Evolutionary conservation across 2,888 invertebrate genomes (phyloP).

Genomic region (Xylocampa areola): DNA sequence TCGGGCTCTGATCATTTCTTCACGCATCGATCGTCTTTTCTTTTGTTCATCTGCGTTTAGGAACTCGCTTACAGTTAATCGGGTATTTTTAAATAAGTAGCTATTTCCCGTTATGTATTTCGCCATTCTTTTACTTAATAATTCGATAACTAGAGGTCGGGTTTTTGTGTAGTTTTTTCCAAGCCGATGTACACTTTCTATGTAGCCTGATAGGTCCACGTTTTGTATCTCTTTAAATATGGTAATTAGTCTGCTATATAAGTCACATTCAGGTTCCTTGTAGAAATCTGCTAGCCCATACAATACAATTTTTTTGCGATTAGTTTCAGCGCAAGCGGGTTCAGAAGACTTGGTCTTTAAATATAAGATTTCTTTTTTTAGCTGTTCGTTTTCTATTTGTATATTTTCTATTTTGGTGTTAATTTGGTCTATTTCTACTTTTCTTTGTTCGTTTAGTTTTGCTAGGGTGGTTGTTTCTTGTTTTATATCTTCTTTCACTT

Average conservation of each 20-base stretch:
- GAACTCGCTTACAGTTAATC: background rate
- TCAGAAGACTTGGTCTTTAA: background rate
- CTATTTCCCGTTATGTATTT: conserved; percentile 1
- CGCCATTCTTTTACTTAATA: conserved; percentile 5
- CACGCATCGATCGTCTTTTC: background rate
- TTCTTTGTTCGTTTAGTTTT: conserved; percentile 1
- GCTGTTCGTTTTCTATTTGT: conserved; percentile 5
- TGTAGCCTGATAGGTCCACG: background rate
- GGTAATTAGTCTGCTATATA: background rate
- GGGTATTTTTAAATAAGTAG: background rate
- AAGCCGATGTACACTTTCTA: background rate
- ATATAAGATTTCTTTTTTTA: background rate
- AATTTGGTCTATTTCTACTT: background rate
- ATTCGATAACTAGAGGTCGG: conserved; percentile 3
- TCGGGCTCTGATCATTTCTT: background rate
- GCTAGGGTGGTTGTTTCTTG: background rate
- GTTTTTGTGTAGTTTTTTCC: background rate
- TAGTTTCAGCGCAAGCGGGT: background rate
- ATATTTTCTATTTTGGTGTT: background rate
- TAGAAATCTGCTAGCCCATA: background rate
- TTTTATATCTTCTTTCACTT: conserved; percentile 9
- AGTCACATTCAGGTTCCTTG: background rate
- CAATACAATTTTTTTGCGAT: conserved; percentile 6
- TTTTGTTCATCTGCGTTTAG: background rate
- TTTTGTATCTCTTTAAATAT: background rate